Evolutionary conservation across 1,140 invertebrate species (phyloP), one percentile per base, ranked within the genome.

Genomic region (Anastatus disparis): DNA sequence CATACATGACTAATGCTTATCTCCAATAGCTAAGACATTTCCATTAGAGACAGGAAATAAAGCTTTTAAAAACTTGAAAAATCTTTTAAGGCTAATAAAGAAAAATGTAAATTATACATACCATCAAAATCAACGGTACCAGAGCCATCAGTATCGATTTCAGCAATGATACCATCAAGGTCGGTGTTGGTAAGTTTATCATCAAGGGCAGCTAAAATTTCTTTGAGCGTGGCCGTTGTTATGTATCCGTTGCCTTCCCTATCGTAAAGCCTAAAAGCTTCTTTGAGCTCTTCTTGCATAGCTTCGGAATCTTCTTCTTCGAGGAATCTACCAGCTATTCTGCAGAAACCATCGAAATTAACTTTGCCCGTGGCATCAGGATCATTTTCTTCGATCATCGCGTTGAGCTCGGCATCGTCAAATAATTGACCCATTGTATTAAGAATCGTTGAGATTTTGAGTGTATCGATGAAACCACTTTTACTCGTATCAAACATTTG

Each of bases 401-500:
- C 89, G 74, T 94, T 92, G 20, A 97, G 87, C 81, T 97, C 95
- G 46, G 89, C 89, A 75, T 96, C 94, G 79, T 96, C 95, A 80
- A 96, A 97, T 48, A 95, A 87, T 79, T 96, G 94, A 27, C 95
- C 95, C 92, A 97, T 95, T 35, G 94, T 96, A 83, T 95, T 96
- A n/a, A 97, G 84, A 76, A 97, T 96, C 72, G 94, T 96, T 61
- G 93, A 93, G 80, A 97, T 94, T 81, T 96, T 95, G 46, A 93
- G 85, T 1, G 94, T 94, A 73, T 96, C 94, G 68, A 97, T 96
- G 84, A 93, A 94, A 12, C 95, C 95, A 50, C 91, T 91, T 84
- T 96, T 96, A 66, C 92, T 92, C 71, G 94, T 95, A 84, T 97
- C 95, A 78, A 96, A 97, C 95, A 97, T 97, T 84, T 95, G 93